Percentiles rank a stretch among this genome's conserved stretches.
phyloP scores from a whole-genome alignment of 1,140 invertebrate genomes.

The Drosophila murphyi region DNA sequence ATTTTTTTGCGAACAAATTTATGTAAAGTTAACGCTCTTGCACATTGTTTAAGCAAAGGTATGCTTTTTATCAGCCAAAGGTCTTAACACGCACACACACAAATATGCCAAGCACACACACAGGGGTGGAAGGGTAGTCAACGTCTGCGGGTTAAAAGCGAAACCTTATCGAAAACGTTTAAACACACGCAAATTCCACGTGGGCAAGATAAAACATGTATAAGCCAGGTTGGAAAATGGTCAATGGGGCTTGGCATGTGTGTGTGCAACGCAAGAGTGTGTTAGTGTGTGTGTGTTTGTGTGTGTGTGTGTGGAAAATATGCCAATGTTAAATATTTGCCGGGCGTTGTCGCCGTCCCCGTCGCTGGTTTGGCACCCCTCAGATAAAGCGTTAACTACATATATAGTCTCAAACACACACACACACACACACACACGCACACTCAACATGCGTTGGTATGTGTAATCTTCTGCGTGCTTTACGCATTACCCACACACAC shows the following conservation, averaged over 20 bases:
- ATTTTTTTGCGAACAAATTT: slow-evolving; percentile 20
- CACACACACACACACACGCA: slow-evolving; percentile 19
- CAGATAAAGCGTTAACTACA: slow-evolving; percentile 78
- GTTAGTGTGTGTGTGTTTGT: slow-evolving; percentile 5
- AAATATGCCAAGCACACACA: slow-evolving; percentile 60
- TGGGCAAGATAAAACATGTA: slow-evolving; percentile 82
- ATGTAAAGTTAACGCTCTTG: slow-evolving; percentile 59
- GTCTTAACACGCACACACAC: slow-evolving; percentile 79
- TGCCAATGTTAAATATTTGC: slow-evolving; percentile 83
- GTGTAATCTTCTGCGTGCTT: slow-evolving; percentile 81
- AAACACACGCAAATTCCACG: slow-evolving; percentile 81
- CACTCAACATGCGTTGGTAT: slow-evolving; percentile 49
- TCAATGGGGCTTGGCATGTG: slow-evolving; percentile 37
- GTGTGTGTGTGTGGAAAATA: slow-evolving; percentile 72
- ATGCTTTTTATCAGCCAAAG: slow-evolving; percentile 78
- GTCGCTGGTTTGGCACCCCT: slow-evolving; percentile 67
- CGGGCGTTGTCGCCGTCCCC: slow-evolving; percentile 59
- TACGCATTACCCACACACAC: slow-evolving; percentile 68
- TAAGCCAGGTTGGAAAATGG: slow-evolving; percentile 57
- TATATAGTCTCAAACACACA: slow-evolving; percentile 42
- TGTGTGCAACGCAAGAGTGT: not conserved
- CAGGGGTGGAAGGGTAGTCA: slow-evolving; percentile 32
- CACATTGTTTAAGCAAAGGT: slow-evolving; percentile 72
- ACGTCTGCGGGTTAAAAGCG: slow-evolving; percentile 77
- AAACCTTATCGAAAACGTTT: slow-evolving; percentile 82